Base-by-base conservation (phyloP, 2,113 vertebrate species). In the Ramphastos sulfuratus region DNA sequence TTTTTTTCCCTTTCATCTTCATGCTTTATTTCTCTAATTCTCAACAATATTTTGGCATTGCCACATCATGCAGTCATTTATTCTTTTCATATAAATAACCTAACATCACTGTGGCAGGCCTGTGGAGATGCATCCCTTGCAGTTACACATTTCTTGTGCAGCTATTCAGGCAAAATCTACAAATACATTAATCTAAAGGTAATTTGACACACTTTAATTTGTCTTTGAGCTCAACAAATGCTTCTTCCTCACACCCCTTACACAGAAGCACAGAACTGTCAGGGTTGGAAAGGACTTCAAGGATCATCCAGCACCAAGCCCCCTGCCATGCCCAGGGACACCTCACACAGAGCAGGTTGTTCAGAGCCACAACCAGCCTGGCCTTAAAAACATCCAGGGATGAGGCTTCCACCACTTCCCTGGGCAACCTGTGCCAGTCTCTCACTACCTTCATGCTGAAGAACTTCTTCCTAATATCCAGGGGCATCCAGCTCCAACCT, bases 61-160 rank as follows among this genome's bases (percentile, higher is more conserved):
- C 27, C 59, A 69, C 50, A 54, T 31, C 69, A 79, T 42, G 74
- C 9, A 94, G 27, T 92, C 31, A 82, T 87, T 88, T 90, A 78
- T 87, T 86, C 60, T 90, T 90, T 88, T 81, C 20, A 48, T 89
- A 87, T 71, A 95, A 97, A 95, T 96, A 94, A 94, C n/a, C 55
- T 63, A 90, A 52, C 81, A 95, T 82, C 35, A 72, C 66, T 0
- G 1, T 80, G 35, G 25, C 55, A 80, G 37, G 55, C 78, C 56
- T 96, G 59, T 72, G 80, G 71, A 94, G 91, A 95, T 91, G n/a
- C 60, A 63, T 74, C 39, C 77, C 50, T 66, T 85, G 58, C 35
- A 87, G 79, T 92, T 90, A 69, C 3, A 6, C 7, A 5, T 37
- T 90, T 88, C 50, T 83, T 84, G 28, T 61, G 64, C 42, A 92